phyloP scores from a whole-genome alignment of 2,113 vertebrate species.

The rat (Rattus norvegicus) region DNA sequence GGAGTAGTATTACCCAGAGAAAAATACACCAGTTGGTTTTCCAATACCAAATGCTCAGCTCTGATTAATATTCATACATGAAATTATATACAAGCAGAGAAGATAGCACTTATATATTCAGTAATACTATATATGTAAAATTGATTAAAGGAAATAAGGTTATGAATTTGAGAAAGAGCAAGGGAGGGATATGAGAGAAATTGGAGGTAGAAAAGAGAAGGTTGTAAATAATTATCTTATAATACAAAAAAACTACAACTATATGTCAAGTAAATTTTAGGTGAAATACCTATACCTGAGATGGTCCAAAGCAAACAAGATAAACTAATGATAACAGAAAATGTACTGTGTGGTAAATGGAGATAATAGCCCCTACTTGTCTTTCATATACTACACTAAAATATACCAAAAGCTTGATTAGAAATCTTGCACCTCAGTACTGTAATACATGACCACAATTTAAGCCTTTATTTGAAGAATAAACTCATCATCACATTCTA shows the following conservation, averaged over 20 bases:
- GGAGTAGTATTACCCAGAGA: neutral
- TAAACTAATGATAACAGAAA: neutral
- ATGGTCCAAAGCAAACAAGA: slow-evolving; percentile 62
- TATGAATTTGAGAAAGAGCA: neutral
- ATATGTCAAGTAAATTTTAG: slow-evolving; percentile 40
- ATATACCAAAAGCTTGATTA: slow-evolving; percentile 68
- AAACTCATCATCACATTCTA: slow-evolving; percentile 53
- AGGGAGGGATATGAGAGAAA: neutral
- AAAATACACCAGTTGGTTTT: neutral
- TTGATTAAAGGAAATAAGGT: neutral
- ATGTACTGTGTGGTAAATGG: neutral
- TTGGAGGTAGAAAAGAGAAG: neutral
- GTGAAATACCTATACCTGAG: slow-evolving; percentile 58
- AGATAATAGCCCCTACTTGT: slow-evolving; percentile 60
- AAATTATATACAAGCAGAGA: neutral
- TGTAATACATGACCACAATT: slow-evolving; percentile 65
- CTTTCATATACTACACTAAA: slow-evolving; percentile 28
- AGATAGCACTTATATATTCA: neutral
- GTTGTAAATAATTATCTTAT: neutral
- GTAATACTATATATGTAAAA: neutral
- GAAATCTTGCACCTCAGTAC: slow-evolving; percentile 14
- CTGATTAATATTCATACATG: neutral
- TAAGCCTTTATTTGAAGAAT: slow-evolving; percentile 73
- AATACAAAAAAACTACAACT: neutral
- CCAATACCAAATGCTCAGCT: neutral